These are phyloP conservation scores for Bujurquina vittata DNA, from an alignment of 2,113 vertebrate genomes.

Conservation along the genomic window DNA sequence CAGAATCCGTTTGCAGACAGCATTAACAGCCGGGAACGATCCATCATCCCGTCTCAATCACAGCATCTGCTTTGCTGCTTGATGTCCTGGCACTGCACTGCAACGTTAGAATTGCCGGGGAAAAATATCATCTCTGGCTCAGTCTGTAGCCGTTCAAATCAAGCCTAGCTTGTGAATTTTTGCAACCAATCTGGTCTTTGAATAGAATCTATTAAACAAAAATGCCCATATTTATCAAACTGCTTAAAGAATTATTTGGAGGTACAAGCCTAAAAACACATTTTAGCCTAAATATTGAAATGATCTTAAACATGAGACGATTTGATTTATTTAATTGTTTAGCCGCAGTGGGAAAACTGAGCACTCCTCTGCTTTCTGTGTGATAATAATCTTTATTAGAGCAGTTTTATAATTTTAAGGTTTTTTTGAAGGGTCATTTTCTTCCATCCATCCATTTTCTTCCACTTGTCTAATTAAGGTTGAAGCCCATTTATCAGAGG, in stretches of 20 bases:
- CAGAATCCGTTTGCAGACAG: background rate
- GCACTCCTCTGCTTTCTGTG: background rate
- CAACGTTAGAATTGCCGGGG: background rate
- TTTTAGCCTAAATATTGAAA: background rate
- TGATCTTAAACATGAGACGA: background rate
- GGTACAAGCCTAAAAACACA: background rate
- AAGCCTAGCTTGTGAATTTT: background rate
- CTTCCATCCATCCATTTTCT: too few species aligned
- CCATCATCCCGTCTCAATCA: background rate
- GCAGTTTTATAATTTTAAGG: too few species aligned
- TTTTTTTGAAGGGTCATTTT: too few species aligned
- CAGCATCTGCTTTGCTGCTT: background rate
- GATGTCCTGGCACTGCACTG: background rate
- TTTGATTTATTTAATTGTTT: rapidly evolving
- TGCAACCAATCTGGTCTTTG: background rate
- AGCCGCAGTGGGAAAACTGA: background rate
- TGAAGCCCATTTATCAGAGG: too few species aligned
- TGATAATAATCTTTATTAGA: too few species aligned
- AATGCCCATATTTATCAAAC: background rate
- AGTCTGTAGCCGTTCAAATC: background rate
- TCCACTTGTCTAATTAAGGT: too few species aligned
- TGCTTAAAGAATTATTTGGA: background rate
- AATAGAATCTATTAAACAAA: background rate
- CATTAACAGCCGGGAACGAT: background rate
- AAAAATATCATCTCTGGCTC: background rate